Percentiles rank a stretch among this genome's conserved stretches.
Evolutionary conservation across 1,140 invertebrate genomes (phyloP).

Genomic region (Colletes latitarsis): DNA sequence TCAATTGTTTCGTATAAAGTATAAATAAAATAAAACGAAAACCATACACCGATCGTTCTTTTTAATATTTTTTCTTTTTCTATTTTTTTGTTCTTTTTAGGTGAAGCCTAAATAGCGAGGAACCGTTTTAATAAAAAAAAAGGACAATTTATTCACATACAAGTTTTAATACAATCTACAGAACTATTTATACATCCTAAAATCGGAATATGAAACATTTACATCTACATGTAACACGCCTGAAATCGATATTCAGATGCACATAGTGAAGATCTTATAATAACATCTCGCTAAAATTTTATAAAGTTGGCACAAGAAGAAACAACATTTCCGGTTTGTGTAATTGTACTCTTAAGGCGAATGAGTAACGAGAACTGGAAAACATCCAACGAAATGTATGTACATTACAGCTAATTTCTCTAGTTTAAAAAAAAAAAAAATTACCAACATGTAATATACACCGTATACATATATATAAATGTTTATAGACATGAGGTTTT

Average conservation of each 20-base stretch:
- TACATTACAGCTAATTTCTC: conserved; percentile 24
- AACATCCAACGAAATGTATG: conserved; percentile 42
- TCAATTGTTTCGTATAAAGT: conserved; percentile 79
- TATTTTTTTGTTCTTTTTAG: too few relatives aligned
- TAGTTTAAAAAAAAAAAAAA: conserved; percentile 10
- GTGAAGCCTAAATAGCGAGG: too few relatives aligned
- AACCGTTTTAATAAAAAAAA: conserved; percentile 43
- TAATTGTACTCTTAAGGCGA: conserved; percentile 30
- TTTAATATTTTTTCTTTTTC: background rate
- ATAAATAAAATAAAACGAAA: conserved; percentile 70
- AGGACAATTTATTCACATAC: conserved; percentile 62
- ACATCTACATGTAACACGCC: conserved; percentile 37
- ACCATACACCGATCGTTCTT: conserved; percentile 11
- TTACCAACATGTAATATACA: conserved; percentile 35
- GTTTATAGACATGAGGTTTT: conserved; percentile 10
- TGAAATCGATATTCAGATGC: conserved; percentile 18
- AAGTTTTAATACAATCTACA: conserved; percentile 59
- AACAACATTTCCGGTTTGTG: background rate
- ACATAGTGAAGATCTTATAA: conserved; percentile 40
- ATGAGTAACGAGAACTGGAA: background rate
- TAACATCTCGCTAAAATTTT: conserved; percentile 31
- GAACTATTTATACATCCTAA: conserved; percentile 42
- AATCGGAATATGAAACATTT: conserved; percentile 44
- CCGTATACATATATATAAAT: conserved; percentile 23
- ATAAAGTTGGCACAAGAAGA: conserved; percentile 36